A percentile compares a stretch with the other conserved stretches of the same genome.
These are phyloP conservation scores for Lapara coniferarum DNA, from an alignment of 2,888 invertebrate genomes.

Conservation along the genomic window DNA sequence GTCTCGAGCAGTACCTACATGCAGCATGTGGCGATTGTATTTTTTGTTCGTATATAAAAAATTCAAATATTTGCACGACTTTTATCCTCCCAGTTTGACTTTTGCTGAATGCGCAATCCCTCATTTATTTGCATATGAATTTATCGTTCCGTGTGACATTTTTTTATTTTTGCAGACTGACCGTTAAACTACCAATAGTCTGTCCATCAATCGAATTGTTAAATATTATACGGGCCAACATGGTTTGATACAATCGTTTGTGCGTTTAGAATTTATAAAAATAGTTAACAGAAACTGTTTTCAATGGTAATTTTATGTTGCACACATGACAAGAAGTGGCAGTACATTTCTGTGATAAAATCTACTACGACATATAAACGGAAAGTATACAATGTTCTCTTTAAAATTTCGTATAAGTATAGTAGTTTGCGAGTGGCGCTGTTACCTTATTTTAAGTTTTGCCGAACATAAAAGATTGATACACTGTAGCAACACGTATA, in stretches of 20 bases:
- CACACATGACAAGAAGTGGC: neutral
- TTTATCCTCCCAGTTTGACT: conserved; percentile 69
- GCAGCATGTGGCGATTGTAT: conserved; percentile 36
- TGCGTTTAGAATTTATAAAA: too few species aligned
- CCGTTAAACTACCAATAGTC: conserved; percentile 53
- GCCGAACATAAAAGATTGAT: conserved; percentile 5
- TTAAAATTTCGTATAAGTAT: neutral
- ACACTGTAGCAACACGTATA: neutral
- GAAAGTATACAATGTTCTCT: neutral
- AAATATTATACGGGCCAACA: neutral
- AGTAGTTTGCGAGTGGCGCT: neutral
- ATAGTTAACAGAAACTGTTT: too few species aligned
- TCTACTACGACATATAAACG: neutral
- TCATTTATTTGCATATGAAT: conserved; percentile 67
- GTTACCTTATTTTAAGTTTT: neutral
- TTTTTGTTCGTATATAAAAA: conserved; percentile 65
- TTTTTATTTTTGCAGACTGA: conserved; percentile 58
- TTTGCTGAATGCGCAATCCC: conserved; percentile 57
- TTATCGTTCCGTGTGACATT: conserved; percentile 60
- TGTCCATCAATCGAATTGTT: conserved; percentile 36
- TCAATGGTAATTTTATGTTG: neutral
- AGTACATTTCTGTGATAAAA: neutral
- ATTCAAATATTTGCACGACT: conserved; percentile 68
- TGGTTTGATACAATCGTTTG: neutral
- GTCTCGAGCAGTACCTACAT: neutral